These are phyloP conservation scores for Lepidurus couesii DNA, from an alignment of 1,140 invertebrate genomes.

Conservation along the genomic window DNA sequence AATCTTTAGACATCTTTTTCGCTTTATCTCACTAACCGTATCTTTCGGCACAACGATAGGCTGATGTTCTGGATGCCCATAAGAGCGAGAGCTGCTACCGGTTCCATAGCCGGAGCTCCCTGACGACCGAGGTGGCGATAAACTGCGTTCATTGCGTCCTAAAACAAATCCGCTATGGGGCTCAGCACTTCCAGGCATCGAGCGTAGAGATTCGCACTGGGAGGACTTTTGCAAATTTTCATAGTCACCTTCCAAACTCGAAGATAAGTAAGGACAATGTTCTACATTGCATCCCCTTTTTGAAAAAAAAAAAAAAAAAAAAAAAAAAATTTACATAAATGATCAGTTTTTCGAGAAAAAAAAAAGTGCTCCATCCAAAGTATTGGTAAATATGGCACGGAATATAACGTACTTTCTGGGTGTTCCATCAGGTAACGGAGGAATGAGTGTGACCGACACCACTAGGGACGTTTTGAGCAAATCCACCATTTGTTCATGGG, in stretches of 20 bases:
- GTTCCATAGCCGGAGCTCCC: slow-evolving; percentile 79
- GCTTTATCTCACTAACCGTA: slow-evolving; percentile 14
- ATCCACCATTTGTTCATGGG: slow-evolving; percentile 90
- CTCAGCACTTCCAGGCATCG: slow-evolving; percentile 28
- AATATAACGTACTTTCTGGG: slow-evolving; percentile 24
- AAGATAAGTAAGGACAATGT: slow-evolving; percentile 60
- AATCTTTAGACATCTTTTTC: neutral
- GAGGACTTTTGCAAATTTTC: slow-evolving; percentile 34
- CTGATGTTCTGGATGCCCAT: slow-evolving; percentile 7
- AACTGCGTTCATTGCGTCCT: slow-evolving; percentile 59
- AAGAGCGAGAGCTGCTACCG: slow-evolving; percentile 65
- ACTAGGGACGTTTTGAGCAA: slow-evolving; percentile 81
- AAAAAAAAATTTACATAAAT: neutral
- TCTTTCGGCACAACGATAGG: neutral
- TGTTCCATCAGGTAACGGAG: slow-evolving; percentile 50
- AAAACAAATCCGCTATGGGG: slow-evolving; percentile 30
- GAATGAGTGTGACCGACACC: slow-evolving; percentile 77
- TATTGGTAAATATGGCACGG: slow-evolving; percentile 23
- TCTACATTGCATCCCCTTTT: slow-evolving; percentile 60
- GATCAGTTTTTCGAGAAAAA: slow-evolving; percentile 3
- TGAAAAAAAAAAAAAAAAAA: slow-evolving; percentile 35
- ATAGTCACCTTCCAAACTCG: slow-evolving; percentile 62
- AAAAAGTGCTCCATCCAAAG: slow-evolving; percentile 10
- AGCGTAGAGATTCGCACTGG: slow-evolving; percentile 25
- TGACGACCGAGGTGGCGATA: slow-evolving; percentile 72